These are phyloP conservation scores for Procambarus clarkii DNA, from an alignment of 1,140 invertebrate genomes.

Conservation along the genomic window DNA sequence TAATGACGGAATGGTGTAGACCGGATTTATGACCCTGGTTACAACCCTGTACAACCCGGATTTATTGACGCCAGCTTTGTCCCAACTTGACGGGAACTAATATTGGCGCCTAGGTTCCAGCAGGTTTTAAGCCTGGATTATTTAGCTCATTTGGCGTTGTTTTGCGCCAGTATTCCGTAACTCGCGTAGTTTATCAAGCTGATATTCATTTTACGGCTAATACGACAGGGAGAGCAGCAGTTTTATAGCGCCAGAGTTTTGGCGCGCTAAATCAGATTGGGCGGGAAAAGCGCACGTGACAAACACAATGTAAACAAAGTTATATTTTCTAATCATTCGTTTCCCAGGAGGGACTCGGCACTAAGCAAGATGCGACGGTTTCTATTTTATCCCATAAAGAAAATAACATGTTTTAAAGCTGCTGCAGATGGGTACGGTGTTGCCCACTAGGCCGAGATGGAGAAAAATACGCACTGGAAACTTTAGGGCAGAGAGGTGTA, in stretches of 20 bases:
- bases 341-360: not conserved
- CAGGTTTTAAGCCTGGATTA: too few relatives aligned
- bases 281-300: not conserved
- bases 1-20: conserved; percentile 38
- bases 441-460: too few relatives aligned
- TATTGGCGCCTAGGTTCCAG: not conserved
- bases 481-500: too few relatives aligned
- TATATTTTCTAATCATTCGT: not conserved
- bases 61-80: conserved; percentile 23
- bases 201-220: conserved; percentile 22
- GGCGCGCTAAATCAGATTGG: not conserved
- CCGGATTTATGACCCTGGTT: conserved; percentile 33
- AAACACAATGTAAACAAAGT: not conserved
- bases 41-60: conserved; percentile 14
- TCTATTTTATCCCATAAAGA: conserved; percentile 7
- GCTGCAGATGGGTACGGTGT: too few relatives aligned
- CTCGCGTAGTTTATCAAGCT: conserved; percentile 6
- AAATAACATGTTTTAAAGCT: not conserved
- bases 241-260: conserved; percentile 10
- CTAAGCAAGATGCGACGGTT: not conserved
- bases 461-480: too few relatives aligned
- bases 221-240: not conserved
- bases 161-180: not conserved
- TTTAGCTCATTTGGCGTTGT: too few relatives aligned
- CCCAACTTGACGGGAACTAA: conserved; percentile 12